These are phyloP conservation scores for Rhinogobius similis DNA, from an alignment of 2,113 vertebrate genomes.

Conservation along the genomic window DNA sequence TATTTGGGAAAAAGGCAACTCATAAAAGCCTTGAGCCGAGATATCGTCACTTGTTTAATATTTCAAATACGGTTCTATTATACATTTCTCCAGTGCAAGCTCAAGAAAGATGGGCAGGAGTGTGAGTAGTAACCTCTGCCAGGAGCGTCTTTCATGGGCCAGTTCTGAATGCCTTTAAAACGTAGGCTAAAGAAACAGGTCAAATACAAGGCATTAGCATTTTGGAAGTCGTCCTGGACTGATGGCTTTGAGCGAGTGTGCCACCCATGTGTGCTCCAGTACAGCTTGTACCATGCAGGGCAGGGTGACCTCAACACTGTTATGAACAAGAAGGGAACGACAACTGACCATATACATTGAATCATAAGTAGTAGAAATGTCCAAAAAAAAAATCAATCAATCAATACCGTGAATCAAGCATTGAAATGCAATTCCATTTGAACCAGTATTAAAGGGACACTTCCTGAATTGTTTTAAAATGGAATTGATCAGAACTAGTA, in stretches of 20 bases:
- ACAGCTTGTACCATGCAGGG: slow-evolving; percentile 41
- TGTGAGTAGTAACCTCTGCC: slow-evolving; percentile 40
- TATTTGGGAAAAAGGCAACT: slow-evolving; percentile 18
- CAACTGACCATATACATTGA: background rate
- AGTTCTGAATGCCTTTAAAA: slow-evolving; percentile 32
- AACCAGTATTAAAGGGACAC: too few relatives aligned
- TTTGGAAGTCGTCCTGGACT: slow-evolving; percentile 40
- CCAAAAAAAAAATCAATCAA: too few relatives aligned
- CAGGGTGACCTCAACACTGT: slow-evolving; percentile 23
- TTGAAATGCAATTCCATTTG: too few relatives aligned
- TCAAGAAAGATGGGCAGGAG: slow-evolving; percentile 5
- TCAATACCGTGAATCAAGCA: too few relatives aligned
- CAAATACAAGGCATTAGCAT: slow-evolving; percentile 54
- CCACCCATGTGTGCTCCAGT: slow-evolving; percentile 33
- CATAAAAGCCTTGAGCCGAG: background rate
- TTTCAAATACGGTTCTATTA: slow-evolving; percentile 21
- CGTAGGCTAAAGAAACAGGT: slow-evolving; percentile 27
- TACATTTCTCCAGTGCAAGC: background rate
- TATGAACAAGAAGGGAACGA: slow-evolving; percentile 5
- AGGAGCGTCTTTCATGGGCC: slow-evolving; percentile 18
- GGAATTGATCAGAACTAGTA: too few relatives aligned
- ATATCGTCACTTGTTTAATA: slow-evolving; percentile 39
- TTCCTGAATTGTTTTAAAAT: too few relatives aligned
- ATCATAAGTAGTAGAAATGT: too few relatives aligned
- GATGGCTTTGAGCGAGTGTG: slow-evolving; percentile 33